Base-by-base conservation (phyloP, 2,888 invertebrate species). In the Rutpela maculata region DNA sequence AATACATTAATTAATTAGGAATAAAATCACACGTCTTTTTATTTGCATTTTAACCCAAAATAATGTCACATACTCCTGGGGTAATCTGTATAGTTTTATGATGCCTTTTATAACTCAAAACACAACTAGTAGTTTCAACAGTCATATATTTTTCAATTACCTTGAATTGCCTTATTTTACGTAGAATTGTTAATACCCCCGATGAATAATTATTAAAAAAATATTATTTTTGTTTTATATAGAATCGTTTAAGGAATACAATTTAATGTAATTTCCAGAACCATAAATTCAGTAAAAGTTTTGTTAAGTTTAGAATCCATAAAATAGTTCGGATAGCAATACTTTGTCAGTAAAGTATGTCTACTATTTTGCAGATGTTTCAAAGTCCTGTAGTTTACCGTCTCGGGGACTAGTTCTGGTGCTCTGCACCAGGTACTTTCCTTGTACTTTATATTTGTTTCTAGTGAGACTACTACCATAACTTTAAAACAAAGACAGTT, bases 321-420 rank as follows among this genome's bases (percentile, higher is more conserved):
- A 75, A 80, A 80, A 78, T 73, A 67, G 73, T 75, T 67, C 63
- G 72, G 63, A 66, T n/a, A 65, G 77, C 65, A 62, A 78, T 74
- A 80, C 78, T 67, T 72, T 75, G 73, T 65, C 78, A 67, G 65
- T 78, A 63, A 77, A 78, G 78, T 78, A 77, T 78, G 68, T 78
- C 73, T 62, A 76, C 77, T 75, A 78, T 77, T 77, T 75, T 77
- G 75, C 77, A 77, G 77, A 78, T 78, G 76, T 78, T 76, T 67
- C 73, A 60, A 78, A 77, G 73, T 79, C 74, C 66, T 69, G 74
- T 75, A 79, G 74, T 77, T 79, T 79, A 62, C 73, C 69, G 73
- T 73, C 69, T 76, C 67, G 60, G 19, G 22, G 50, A 60, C 15
- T 22, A 22, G 70, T 19, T 70, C 55, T n/a, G 63, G 43, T 56